These are phyloP conservation scores for Crematogaster levior DNA, from an alignment of 2,888 invertebrate genomes.

Conservation along the genomic window DNA sequence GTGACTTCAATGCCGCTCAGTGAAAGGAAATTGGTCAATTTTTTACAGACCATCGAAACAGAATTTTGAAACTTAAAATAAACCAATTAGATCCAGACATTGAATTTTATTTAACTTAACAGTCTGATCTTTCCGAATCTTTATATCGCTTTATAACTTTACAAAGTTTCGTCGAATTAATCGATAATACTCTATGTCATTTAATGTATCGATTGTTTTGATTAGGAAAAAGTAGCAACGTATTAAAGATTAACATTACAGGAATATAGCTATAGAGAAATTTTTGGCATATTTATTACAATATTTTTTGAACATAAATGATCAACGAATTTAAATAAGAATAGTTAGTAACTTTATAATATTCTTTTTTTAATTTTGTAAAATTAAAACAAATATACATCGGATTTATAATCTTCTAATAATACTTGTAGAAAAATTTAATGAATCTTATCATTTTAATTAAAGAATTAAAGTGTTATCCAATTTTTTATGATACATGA, in stretches of 20 bases:
- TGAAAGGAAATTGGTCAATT: constrained; percentile 69
- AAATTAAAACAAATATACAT: background rate
- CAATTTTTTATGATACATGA: background rate
- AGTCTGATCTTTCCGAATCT: background rate
- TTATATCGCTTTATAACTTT: background rate
- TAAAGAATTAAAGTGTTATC: constrained; percentile 29
- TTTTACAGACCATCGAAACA: constrained; percentile 55
- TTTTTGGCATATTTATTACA: background rate
- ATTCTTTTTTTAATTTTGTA: background rate
- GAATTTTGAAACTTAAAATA: background rate
- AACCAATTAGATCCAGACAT: background rate
- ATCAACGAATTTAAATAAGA: background rate
- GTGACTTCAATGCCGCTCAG: constrained; percentile 63
- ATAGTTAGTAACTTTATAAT: background rate
- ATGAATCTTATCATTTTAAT: background rate
- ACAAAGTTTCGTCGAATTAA: background rate
- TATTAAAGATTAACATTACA: background rate
- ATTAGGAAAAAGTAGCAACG: background rate
- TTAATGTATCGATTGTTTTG: background rate
- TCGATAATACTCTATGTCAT: background rate
- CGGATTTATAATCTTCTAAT: background rate
- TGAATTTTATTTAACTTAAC: background rate
- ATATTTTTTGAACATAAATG: background rate
- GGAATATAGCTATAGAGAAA: background rate
- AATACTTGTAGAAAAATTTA: background rate